Evolutionary conservation across 1,140 invertebrate species (phyloP).

Genomic region (Diorhabda carinulata): DNA sequence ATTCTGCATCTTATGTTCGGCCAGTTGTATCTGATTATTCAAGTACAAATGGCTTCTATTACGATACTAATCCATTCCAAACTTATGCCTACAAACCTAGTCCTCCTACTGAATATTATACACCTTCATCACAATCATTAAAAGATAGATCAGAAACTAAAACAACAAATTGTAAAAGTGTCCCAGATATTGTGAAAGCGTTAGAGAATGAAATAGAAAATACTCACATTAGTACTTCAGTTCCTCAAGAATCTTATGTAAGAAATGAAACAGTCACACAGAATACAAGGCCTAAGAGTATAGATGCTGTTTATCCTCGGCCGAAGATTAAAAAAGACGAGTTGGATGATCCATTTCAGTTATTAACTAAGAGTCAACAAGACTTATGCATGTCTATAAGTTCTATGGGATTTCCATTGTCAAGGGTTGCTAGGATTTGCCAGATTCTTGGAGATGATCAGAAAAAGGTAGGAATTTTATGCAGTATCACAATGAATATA

Average conservation of each 20-base stretch:
- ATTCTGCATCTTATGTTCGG: constrained; percentile 45
- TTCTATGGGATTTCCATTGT: constrained; percentile 79
- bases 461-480: constrained; percentile 65
- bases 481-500: too few species aligned
- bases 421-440: constrained; percentile 72
- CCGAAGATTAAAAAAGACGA: constrained; percentile 23
- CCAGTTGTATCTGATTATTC: constrained; percentile 47
- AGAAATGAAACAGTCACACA: constrained; percentile 17
- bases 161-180: constrained; percentile 52
- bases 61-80: constrained; percentile 14
- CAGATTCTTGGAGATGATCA: constrained; percentile 72
- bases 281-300: constrained; percentile 27
- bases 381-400: constrained; percentile 66
- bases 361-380: constrained; percentile 58
- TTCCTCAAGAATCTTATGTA: constrained; percentile 14
- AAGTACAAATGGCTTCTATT: constrained; percentile 27
- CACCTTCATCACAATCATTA: constrained; percentile 3
- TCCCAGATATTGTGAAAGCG: constrained; percentile 68
- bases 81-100: constrained; percentile 20
- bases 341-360: constrained; percentile 52
- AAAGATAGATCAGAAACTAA: constrained; percentile 3
- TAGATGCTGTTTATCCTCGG: constrained; percentile 30
- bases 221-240: constrained; percentile 48
- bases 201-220: constrained; percentile 63
- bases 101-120: constrained; percentile 7